phyloP scores from a whole-genome alignment of 2,888 invertebrate genomes.

The Leucoma salicis region DNA sequence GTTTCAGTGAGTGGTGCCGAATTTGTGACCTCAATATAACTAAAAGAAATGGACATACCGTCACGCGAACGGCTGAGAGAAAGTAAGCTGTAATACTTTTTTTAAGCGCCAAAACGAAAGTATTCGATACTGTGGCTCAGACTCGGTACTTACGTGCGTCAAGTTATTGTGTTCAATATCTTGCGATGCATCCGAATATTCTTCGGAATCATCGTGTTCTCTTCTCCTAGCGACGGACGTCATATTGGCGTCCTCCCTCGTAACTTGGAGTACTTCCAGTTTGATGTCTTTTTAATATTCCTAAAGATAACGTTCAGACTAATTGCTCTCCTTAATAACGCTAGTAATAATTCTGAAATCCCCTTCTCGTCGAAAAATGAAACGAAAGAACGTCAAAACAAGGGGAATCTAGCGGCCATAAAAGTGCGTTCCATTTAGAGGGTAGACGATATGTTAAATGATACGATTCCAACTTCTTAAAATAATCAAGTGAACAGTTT shows the following conservation, averaged over 20 bases:
- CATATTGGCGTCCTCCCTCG: constrained; percentile 72
- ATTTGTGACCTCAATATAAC: constrained; percentile 74
- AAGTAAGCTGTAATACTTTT: constrained; percentile 70
- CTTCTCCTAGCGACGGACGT: constrained; percentile 71
- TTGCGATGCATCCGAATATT: constrained; percentile 76
- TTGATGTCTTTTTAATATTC: constrained; percentile 55
- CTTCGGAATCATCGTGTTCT: constrained; percentile 72
- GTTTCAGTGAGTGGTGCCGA: constrained; percentile 65
- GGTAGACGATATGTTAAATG: no score
- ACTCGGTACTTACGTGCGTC: constrained; percentile 66
- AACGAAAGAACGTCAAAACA: constrained; percentile 75
- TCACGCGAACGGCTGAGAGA: constrained; percentile 74
- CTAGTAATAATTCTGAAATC: constrained; percentile 41
- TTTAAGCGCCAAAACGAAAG: constrained; percentile 73
- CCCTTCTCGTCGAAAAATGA: constrained; percentile 55
- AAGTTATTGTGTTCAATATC: constrained; percentile 72
- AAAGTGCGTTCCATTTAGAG: constrained; percentile 58
- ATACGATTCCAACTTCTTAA: no score
- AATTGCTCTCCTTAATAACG: constrained; percentile 46
- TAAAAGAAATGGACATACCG: constrained; percentile 78
- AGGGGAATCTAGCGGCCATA: constrained; percentile 70
- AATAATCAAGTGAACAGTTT: no score
- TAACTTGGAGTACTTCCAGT: constrained; percentile 74
- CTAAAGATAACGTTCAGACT: constrained; percentile 43
- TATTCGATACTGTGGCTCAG: constrained; percentile 36